These are phyloP conservation scores for Nephrocerus scutellatus DNA, from an alignment of 2,888 invertebrate genomes.

Conservation along the genomic window DNA sequence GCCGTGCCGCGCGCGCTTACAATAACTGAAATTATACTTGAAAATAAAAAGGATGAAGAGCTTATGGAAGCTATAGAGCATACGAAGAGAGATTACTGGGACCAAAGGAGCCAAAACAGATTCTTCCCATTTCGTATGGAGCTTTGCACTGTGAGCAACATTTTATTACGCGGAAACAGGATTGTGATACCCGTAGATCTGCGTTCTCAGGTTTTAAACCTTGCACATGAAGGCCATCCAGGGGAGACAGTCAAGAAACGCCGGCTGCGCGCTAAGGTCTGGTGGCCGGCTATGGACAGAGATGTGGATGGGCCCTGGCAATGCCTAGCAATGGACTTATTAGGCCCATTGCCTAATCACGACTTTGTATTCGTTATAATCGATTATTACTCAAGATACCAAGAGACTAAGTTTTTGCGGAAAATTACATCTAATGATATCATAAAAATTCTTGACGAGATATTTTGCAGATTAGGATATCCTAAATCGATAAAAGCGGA, in stretches of 20 bases:
- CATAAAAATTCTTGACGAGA: not conserved
- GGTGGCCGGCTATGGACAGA: too few species aligned
- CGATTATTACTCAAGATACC: too few species aligned
- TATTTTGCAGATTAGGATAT: slow-evolving; percentile 2
- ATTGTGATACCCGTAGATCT: too few species aligned
- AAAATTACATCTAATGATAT: not conserved
- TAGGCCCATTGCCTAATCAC: slow-evolving; percentile 1
- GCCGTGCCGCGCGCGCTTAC: not conserved
- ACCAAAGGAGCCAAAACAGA: too few species aligned
- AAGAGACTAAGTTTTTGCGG: not conserved
- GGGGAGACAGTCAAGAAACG: slow-evolving; percentile 2
- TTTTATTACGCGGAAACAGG: too few species aligned
- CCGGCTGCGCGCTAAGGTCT: not conserved
- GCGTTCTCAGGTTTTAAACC: not conserved
- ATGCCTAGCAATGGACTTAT: not conserved
- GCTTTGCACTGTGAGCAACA: too few species aligned
- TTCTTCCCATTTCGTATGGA: too few species aligned
- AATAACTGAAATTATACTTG: not conserved
- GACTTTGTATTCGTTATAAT: too few species aligned
- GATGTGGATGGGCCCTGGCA: slow-evolving; percentile 1
- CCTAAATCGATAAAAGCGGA: slow-evolving; percentile 4
- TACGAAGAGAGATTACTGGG: too few species aligned
- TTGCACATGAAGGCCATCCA: too few species aligned
- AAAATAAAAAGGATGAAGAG: not conserved
- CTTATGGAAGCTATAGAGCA: not conserved